A percentile compares a stretch with the other conserved stretches of the same genome.
phyloP scores from a whole-genome alignment of 2,113 vertebrate genomes.

The Falco punctatus region DNA sequence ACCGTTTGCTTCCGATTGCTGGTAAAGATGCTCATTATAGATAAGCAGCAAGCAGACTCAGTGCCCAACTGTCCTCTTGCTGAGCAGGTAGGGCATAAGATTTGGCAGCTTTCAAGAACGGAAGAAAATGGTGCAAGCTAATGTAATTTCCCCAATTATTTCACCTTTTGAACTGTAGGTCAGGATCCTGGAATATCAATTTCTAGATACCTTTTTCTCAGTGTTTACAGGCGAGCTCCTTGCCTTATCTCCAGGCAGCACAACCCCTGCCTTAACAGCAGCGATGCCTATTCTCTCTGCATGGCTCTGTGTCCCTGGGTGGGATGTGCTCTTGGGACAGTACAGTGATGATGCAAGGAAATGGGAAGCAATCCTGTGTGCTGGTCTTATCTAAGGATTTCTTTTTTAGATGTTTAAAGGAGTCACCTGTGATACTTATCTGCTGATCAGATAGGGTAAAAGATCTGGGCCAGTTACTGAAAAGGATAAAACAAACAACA shows the following conservation, averaged over 20 bases:
- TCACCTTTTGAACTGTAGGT: neutral
- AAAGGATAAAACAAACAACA: neutral
- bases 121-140: neutral
- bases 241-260: neutral
- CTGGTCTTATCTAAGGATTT: neutral
- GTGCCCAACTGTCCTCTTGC: neutral
- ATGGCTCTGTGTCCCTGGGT: rapidly evolving
- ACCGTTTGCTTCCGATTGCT: neutral
- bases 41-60: neutral
- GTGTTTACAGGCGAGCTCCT: neutral
- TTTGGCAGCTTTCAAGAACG: neutral
- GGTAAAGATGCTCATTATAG: neutral
- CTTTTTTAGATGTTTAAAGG: neutral
- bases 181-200: neutral
- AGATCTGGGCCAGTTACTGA: neutral
- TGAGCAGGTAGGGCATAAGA: neutral
- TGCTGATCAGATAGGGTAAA: neutral
- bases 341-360: neutral
- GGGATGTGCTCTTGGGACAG: neutral
- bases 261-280: neutral
- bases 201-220: neutral
- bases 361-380: neutral
- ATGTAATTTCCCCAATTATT: neutral
- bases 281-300: neutral
- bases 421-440: neutral